Evolutionary conservation across 2,888 invertebrate genomes (phyloP).

Genomic region (Catocala fraxini): DNA sequence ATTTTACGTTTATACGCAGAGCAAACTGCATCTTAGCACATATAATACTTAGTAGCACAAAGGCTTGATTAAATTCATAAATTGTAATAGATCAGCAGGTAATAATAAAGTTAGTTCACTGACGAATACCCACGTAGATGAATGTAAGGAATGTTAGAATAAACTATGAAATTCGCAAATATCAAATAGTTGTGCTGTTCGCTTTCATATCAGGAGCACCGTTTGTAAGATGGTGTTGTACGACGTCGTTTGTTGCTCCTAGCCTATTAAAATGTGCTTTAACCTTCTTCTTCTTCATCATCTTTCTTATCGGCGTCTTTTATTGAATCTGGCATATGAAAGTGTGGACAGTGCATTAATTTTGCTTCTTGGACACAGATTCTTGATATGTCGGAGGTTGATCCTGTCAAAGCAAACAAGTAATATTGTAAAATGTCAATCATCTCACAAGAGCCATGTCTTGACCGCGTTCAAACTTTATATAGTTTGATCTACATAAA

Average conservation of each 20-base stretch:
- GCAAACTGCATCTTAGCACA: too few relatives aligned
- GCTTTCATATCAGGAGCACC: too few relatives aligned
- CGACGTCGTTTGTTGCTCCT: not conserved
- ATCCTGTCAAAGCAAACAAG: constrained; percentile 87
- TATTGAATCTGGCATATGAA: constrained; percentile 58
- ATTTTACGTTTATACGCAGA: not conserved
- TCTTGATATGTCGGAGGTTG: constrained; percentile 94
- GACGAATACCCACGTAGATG: too few relatives aligned
- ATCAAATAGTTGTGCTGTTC: too few relatives aligned
- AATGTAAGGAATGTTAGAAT: constrained; percentile 19
- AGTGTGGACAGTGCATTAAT: constrained; percentile 88
- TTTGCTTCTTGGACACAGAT: constrained; percentile 91
- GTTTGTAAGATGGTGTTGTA: too few relatives aligned
- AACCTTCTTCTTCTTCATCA: constrained; percentile 89
- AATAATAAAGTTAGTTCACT: too few relatives aligned
- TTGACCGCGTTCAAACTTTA: too few relatives aligned
- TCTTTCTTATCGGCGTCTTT: not conserved
- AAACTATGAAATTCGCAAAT: not conserved
- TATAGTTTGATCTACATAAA: too few relatives aligned
- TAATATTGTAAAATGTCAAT: not conserved
- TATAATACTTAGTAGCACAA: not conserved
- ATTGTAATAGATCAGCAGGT: too few relatives aligned
- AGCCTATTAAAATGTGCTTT: constrained; percentile 80
- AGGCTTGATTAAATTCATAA: not conserved
- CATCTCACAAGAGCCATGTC: too few relatives aligned